Evolutionary conservation across 2,888 invertebrate species (phyloP).

Genomic region (Microctonus aethiopoides): DNA sequence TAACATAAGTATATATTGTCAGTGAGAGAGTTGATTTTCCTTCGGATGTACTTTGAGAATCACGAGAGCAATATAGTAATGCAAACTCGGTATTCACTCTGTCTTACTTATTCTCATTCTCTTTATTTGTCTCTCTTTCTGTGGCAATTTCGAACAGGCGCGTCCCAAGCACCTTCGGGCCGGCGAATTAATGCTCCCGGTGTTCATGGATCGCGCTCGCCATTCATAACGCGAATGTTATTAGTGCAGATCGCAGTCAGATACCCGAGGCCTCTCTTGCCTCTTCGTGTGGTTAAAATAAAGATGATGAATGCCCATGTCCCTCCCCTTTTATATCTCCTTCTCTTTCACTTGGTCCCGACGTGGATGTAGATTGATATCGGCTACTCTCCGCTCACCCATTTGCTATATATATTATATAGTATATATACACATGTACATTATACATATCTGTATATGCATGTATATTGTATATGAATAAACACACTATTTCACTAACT

Average conservation of each 20-base stretch:
- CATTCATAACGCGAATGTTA: slow-evolving; percentile 63
- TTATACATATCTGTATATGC: background rate
- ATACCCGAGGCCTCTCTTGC: slow-evolving; percentile 49
- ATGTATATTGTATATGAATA: background rate
- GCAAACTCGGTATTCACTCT: background rate
- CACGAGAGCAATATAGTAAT: background rate
- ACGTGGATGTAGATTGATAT: slow-evolving; percentile 60
- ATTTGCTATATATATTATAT: slow-evolving; percentile 28
- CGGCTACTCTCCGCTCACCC: slow-evolving; percentile 44
- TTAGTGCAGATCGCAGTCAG: slow-evolving; percentile 62
- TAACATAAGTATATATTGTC: slow-evolving; percentile 15
- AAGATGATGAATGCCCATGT: slow-evolving; percentile 61
- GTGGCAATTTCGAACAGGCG: slow-evolving; percentile 47
- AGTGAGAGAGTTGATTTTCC: slow-evolving; percentile 24
- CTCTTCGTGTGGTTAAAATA: slow-evolving; percentile 61
- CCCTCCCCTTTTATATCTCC: slow-evolving; percentile 44
- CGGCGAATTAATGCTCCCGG: slow-evolving; percentile 58
- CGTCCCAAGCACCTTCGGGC: slow-evolving; percentile 45
- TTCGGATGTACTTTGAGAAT: slow-evolving; percentile 16
- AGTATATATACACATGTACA: background rate
- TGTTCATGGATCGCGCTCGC: slow-evolving; percentile 56
- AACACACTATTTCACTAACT: slow-evolving; percentile 25
- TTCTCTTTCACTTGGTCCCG: slow-evolving; percentile 36
- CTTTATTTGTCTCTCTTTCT: slow-evolving; percentile 14
- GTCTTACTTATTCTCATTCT: slow-evolving; percentile 10